Evolutionary conservation across 2,113 vertebrate genomes (phyloP), one percentile per base, ranked within the genome.

Genomic region (Numida meleagris): DNA sequence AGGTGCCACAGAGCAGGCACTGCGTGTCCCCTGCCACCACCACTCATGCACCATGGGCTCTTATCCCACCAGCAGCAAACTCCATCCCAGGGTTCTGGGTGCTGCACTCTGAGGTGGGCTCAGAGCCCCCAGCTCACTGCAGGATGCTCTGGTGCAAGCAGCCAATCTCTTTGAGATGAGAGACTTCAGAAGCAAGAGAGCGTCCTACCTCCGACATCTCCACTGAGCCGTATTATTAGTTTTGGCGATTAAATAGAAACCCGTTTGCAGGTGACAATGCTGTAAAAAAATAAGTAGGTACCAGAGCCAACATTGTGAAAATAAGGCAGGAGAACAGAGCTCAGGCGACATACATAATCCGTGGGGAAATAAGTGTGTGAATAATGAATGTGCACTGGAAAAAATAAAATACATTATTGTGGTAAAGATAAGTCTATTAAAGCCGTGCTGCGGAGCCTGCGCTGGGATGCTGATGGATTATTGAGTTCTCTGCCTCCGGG

Each of bases 381-480:
- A 95, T 95, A 96, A 95, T 82, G 92, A 95, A 94, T 85, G 94
- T 66, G 95, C 82, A 40, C 53, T 75, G 88, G 85, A 82, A 94
- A 53, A 96, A 96, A 78, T 85, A 89, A 94, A 96, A 58, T 45
- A 48, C 71, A 16, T 94, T 91, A 57, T 91, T 91, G 92, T 94
- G 61, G 88, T 77, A 59, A 75, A 94, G 95, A 93, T 88, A 82
- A 94, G 88, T 91, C 91, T 95, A 53, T 95, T 93, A 96, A 85
- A 82, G 92, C 9, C 80, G 43, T 43, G 61, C 90, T 88, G 76
- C 80, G 72, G 84, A 85, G 80, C 78, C 77, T 84, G 88, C 0
- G 2, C 74, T 24, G 43, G 46, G 71, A n/a, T 59, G 67, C 42
- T n/a, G 58, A 72, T 11, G n/a, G 78, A 73, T 87, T 61, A 19